These are phyloP conservation scores for Melitaea athalia DNA, from an alignment of 2,888 invertebrate genomes.

Conservation along the genomic window DNA sequence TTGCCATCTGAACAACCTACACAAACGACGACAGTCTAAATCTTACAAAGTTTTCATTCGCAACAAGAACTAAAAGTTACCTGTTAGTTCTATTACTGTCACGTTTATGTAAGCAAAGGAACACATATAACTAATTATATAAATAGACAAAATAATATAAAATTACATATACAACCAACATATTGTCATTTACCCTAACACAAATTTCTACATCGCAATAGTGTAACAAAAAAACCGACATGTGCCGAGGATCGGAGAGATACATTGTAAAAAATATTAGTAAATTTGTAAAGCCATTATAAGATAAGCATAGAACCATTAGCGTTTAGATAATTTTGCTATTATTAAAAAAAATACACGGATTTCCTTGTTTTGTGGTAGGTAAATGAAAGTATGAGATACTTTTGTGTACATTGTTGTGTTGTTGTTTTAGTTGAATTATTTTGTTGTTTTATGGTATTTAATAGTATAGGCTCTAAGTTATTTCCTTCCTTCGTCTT, in stretches of 20 bases:
- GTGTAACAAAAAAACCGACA: slow-evolving; percentile 36
- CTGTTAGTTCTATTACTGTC: too few relatives aligned
- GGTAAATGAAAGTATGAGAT: slow-evolving; percentile 22
- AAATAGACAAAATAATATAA: too few relatives aligned
- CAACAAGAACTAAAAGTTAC: too few relatives aligned
- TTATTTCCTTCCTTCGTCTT: too few relatives aligned
- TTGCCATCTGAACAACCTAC: too few relatives aligned
- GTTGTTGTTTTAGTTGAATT: not conserved
- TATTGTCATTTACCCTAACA: slow-evolving; percentile 30
- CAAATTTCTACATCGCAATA: slow-evolving; percentile 47
- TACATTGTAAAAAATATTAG: slow-evolving; percentile 47
- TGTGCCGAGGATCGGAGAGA: slow-evolving; percentile 40
- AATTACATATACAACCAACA: not conserved
- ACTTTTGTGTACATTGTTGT: slow-evolving; percentile 12
- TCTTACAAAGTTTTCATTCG: too few relatives aligned
- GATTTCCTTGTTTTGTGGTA: slow-evolving; percentile 37
- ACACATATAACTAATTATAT: too few relatives aligned
- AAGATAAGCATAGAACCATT: slow-evolving; percentile 57
- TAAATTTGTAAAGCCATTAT: slow-evolving; percentile 58
- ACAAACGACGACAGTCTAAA: too few relatives aligned
- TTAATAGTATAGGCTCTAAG: too few relatives aligned
- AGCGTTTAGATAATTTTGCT: slow-evolving; percentile 50
- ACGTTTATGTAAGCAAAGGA: too few relatives aligned
- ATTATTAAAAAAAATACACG: slow-evolving; percentile 34
- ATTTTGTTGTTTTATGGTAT: not conserved